Base-by-base conservation (phyloP, 2,797 vertebrate genomes). In the Myripristis jacobus region DNA sequence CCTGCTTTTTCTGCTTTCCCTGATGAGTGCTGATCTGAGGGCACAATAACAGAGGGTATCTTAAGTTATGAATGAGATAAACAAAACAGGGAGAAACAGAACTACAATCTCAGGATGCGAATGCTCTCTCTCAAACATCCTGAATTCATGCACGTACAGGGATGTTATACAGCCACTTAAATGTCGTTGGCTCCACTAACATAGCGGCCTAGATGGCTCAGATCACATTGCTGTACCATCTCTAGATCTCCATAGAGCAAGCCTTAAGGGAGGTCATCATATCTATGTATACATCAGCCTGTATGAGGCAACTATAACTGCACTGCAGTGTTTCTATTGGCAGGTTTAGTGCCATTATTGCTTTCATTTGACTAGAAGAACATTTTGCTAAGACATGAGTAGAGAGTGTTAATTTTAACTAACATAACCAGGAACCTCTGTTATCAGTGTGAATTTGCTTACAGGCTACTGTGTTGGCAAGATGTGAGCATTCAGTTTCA, bases 1-100 rank as follows among this genome's bases (percentile, higher is more conserved):
- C 27, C 27, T 9, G 1, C 55, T 48, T 66, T 66, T 12, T 25
- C 63, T 59, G 44, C 6, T 54, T 21, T 13, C 55, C 66, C 31
- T 53, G 44, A 21, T 12, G 25, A 64, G 11, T 24, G 43, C 0
- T 0, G 25, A 65, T 31, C 41, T 46, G 16, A 48, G 51, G 6
- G 10, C 10, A 43, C 57, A 69, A 48, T 11, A 61, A 36, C 53
- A 55, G 16, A 3, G 50, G 25, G 4, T 22, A 34, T 55, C 11
- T 8, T 2, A 19, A 25, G 6, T 1, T 21, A n/a, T 27, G 11
- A 34, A 53, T n/a, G n/a, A n/a, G 6, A 43, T 57, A 3, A 61
- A 55, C 12, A 36, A n/a, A n/a, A 12, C 25, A 63, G 52, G 48
- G 6, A 4, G 12, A 12, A 13, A 38, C 12, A 41, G 38, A 41